phyloP scores from a whole-genome alignment of 2,113 vertebrate species.

The Willisornis vidua region DNA sequence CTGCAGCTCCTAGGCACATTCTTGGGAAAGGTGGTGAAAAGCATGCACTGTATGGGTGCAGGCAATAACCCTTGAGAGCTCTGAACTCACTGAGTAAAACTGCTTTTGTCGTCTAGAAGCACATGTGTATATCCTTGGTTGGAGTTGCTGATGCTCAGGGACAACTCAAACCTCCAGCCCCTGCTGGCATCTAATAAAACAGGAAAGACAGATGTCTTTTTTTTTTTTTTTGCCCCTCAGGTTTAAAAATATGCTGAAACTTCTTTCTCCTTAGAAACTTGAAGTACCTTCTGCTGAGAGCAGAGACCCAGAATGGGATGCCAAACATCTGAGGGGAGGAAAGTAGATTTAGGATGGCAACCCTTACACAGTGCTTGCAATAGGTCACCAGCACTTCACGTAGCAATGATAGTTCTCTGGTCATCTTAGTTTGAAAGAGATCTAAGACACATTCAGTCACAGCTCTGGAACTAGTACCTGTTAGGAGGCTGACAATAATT shows the following conservation, averaged over 20 bases:
- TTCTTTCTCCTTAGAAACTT: neutral
- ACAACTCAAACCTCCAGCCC: neutral
- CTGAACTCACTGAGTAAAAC: conserved; percentile 26
- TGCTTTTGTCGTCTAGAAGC: conserved; percentile 14
- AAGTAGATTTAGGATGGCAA: neutral
- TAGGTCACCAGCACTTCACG: neutral
- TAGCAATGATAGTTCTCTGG: neutral
- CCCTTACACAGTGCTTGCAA: neutral
- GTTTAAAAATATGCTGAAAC: neutral
- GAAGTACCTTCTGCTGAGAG: neutral
- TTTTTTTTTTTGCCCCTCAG: neutral
- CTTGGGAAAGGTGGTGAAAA: neutral
- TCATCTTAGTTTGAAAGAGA: neutral
- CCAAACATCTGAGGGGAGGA: neutral
- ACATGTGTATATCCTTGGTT: neutral
- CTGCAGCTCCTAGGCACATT: neutral
- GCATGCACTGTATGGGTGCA: neutral
- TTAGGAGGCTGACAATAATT: conserved; percentile 78
- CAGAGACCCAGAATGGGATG: neutral
- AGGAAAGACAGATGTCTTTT: neutral
- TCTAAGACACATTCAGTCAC: neutral
- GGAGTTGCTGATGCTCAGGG: neutral
- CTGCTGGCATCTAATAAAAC: conserved; percentile 14
- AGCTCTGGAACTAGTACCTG: conserved; percentile 73
- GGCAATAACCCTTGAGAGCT: neutral